Percentiles rank a stretch among this genome's conserved stretches.
phyloP scores from a whole-genome alignment of 2,797 vertebrate species.

The Vespertilio murinus region DNA sequence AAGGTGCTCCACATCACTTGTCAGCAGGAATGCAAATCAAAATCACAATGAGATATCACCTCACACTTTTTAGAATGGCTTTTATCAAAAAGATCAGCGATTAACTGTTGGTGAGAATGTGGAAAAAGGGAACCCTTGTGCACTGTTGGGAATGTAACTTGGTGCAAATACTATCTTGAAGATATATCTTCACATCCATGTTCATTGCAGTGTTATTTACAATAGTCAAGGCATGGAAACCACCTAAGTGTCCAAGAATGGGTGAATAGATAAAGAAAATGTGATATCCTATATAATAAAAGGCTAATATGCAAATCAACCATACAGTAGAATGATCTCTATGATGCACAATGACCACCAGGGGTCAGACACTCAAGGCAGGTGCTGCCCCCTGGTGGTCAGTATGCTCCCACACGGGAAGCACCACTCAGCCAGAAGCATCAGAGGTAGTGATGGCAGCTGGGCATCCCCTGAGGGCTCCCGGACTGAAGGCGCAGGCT shows the following conservation, averaged over 20 bases:
- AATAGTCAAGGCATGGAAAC: neutral
- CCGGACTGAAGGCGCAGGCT: too few species aligned
- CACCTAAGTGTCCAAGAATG: neutral
- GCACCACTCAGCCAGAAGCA: too few species aligned
- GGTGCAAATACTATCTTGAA: neutral
- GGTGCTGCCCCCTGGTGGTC: too few species aligned
- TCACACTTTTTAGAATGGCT: neutral
- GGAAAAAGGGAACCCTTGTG: neutral
- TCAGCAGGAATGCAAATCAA: neutral
- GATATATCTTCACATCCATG: neutral
- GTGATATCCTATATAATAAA: too few species aligned
- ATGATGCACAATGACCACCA: too few species aligned
- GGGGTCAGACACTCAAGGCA: too few species aligned
- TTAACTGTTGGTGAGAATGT: neutral
- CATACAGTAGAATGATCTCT: too few species aligned
- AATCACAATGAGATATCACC: neutral
- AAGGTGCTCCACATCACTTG: neutral
- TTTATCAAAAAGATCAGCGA: neutral
- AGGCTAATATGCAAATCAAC: too few species aligned
- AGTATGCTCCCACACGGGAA: too few species aligned
- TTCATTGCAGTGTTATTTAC: neutral
- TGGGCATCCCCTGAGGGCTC: too few species aligned
- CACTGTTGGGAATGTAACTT: neutral
- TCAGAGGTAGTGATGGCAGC: too few species aligned
- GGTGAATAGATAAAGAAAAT: neutral